Percentiles rank a stretch among this genome's conserved stretches.
These are phyloP conservation scores for Stictonetta naevosa DNA, from an alignment of 2,113 vertebrate species.

Conservation along the genomic window DNA sequence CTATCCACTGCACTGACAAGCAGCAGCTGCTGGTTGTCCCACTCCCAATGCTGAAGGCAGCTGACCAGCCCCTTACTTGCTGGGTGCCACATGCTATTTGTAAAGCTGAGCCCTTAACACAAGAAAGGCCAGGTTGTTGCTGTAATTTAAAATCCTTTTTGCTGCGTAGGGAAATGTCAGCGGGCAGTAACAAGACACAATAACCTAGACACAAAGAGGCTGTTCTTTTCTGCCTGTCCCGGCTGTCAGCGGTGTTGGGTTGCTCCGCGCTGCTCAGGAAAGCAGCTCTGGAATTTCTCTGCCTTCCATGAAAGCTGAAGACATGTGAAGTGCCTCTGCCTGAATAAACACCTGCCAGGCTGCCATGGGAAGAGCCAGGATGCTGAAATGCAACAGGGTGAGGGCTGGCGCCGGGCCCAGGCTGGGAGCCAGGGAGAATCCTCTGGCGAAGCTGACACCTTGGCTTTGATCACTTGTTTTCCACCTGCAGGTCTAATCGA, in stretches of 20 bases:
- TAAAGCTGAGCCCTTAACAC: neutral
- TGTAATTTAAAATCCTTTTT: conserved; percentile 24
- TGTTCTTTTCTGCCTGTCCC: neutral
- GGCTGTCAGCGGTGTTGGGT: neutral
- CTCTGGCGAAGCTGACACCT: neutral
- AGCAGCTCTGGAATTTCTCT: conserved; percentile 1
- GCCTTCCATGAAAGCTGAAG: neutral
- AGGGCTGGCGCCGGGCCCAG: neutral
- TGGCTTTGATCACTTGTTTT: neutral
- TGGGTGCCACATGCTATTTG: neutral
- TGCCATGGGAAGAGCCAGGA: neutral
- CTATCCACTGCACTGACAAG: neutral
- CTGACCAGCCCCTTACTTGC: neutral
- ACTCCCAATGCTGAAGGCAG: neutral
- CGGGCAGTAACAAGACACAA: neutral
- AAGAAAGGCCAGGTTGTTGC: neutral
- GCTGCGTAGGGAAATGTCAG: conserved; percentile 17
- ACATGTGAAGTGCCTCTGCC: neutral
- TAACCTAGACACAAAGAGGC: neutral
- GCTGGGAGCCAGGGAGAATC: neutral
- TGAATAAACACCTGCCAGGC: neutral
- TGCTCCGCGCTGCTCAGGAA: neutral
- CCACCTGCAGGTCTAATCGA: neutral
- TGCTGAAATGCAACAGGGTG: conserved; percentile 22
- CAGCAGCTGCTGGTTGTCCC: neutral